Conservation (phyloP, 2,797 vertebrate species). For the Chloroceryle inda region DNA sequence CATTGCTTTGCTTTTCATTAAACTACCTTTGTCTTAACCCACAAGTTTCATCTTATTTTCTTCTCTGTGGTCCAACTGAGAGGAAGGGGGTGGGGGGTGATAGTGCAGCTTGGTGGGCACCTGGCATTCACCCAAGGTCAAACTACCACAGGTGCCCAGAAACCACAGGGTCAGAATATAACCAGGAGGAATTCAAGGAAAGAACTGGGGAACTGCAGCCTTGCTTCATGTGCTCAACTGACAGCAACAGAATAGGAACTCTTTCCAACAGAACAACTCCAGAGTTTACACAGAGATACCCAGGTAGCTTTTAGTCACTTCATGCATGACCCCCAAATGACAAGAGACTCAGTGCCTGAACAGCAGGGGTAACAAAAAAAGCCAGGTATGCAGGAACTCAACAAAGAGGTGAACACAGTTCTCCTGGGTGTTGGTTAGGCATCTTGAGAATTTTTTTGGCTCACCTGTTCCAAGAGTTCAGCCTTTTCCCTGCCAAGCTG, state of each 20-base stretch:
- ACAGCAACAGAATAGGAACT: not conserved
- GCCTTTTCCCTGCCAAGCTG: conserved; percentile 88
- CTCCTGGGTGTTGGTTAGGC: not conserved
- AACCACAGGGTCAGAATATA: not conserved
- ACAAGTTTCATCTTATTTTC: no score
- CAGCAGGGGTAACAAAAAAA: not conserved
- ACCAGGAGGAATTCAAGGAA: not conserved
- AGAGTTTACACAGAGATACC: not conserved
- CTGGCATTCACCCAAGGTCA: no score
- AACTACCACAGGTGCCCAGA: not conserved
- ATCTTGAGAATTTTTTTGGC: not conserved
- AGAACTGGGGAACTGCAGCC: not conserved
- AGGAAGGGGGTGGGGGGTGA: no score
- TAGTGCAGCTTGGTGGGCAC: no score
- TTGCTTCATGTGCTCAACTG: not conserved
- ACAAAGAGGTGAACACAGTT: not conserved
- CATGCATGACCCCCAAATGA: not conserved
- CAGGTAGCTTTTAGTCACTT: not conserved
- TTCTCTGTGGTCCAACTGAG: no score
- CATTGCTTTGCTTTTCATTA: no score
- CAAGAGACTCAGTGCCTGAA: not conserved
- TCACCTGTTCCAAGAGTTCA: conserved; percentile 86
- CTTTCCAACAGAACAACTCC: not conserved
- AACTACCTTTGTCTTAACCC: no score
- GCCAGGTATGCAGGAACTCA: fast-evolving